phyloP scores from a whole-genome alignment of 2,113 vertebrate species.

The Engystomops pustulosus region DNA sequence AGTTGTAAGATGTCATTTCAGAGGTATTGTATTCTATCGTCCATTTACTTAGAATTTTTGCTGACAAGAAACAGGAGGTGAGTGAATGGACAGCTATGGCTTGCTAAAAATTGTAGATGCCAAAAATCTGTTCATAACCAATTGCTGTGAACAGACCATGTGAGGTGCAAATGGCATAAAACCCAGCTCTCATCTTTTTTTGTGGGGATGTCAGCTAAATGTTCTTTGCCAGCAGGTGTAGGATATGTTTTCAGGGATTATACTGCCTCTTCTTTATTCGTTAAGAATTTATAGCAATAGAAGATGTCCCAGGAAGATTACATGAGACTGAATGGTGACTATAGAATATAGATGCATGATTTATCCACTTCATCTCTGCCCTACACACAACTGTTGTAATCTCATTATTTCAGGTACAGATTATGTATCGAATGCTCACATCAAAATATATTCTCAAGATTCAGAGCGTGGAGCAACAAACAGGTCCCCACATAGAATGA shows the following conservation, averaged over 20 bases:
- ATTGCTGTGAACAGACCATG: conserved; percentile 52
- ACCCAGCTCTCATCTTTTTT: conserved; percentile 11
- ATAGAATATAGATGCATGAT: too few species aligned
- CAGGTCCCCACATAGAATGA: too few species aligned
- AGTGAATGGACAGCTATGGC: conserved; percentile 61
- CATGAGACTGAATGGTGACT: too few species aligned
- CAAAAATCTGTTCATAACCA: conserved; percentile 60
- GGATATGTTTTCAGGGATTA: not conserved
- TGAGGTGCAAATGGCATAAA: conserved; percentile 43
- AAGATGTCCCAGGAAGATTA: too few species aligned
- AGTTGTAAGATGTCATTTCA: not conserved
- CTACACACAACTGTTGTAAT: too few species aligned
- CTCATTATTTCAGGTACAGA: too few species aligned
- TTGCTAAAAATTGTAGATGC: conserved; percentile 57
- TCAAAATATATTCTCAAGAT: not conserved
- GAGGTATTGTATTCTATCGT: not conserved
- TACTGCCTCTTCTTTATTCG: not conserved
- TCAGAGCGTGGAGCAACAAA: too few species aligned
- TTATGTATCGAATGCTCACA: not conserved
- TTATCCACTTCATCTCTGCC: too few species aligned
- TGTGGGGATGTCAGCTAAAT: conserved; percentile 1
- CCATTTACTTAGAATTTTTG: conserved; percentile 22
- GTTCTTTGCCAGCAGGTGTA: conserved; percentile 12
- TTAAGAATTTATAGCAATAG: not conserved
- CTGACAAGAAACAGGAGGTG: conserved; percentile 64